These are phyloP conservation scores for Morpho achilles DNA, from an alignment of 2,888 invertebrate species.

Conservation along the genomic window DNA sequence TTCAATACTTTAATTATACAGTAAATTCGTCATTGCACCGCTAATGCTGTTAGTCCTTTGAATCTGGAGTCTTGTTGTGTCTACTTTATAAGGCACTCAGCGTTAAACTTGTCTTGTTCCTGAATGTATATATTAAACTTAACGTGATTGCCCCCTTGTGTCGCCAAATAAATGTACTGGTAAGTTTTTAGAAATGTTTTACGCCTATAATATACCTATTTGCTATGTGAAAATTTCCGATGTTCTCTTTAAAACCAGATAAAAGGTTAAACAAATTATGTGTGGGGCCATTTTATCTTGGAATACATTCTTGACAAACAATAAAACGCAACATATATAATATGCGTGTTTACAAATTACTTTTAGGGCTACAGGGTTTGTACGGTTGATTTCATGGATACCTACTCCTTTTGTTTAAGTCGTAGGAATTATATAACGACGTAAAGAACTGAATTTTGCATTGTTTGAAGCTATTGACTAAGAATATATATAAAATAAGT, in stretches of 20 bases:
- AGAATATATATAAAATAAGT: background rate
- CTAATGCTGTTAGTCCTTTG: too few species aligned
- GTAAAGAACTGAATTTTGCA: slow-evolving; percentile 28
- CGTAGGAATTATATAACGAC: slow-evolving; percentile 9
- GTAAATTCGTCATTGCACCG: too few species aligned
- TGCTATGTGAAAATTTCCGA: slow-evolving; percentile 19
- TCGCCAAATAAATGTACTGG: slow-evolving; percentile 36
- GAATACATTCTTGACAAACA: slow-evolving; percentile 19
- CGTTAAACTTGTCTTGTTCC: background rate
- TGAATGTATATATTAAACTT: slow-evolving; percentile 5
- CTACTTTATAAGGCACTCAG: too few species aligned
- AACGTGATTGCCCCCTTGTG: slow-evolving; percentile 30
- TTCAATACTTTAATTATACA: too few species aligned
- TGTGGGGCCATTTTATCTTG: slow-evolving; percentile 30
- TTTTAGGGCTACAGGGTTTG: slow-evolving; percentile 65
- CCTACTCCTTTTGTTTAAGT: slow-evolving; percentile 22
- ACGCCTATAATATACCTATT: slow-evolving; percentile 9
- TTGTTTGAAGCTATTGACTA: slow-evolving; percentile 8
- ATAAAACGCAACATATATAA: slow-evolving; percentile 29
- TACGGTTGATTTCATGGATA: slow-evolving; percentile 40
- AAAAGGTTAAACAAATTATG: slow-evolving; percentile 16
- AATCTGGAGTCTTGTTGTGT: too few species aligned
- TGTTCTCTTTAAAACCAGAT: slow-evolving; percentile 12
- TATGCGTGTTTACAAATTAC: slow-evolving; percentile 9
- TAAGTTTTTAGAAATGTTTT: slow-evolving; percentile 33